Evolutionary conservation across 2,797 vertebrate genomes (phyloP).

Genomic region (Acipenser ruthenus): DNA sequence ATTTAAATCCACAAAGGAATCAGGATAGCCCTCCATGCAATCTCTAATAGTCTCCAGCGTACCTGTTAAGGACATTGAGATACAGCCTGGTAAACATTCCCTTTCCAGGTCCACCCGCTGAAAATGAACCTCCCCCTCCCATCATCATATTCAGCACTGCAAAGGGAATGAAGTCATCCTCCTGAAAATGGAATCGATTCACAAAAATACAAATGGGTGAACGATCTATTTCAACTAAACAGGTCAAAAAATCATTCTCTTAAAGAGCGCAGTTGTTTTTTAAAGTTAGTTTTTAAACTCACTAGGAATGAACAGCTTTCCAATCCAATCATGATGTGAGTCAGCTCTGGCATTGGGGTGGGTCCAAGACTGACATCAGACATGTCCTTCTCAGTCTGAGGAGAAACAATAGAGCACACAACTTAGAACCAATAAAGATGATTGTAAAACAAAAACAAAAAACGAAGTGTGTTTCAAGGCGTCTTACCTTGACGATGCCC

Average conservation of each 20-base stretch:
- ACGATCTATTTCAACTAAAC: background rate
- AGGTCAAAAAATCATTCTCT: background rate
- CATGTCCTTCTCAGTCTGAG: conserved; percentile 78
- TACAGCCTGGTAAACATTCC: conserved; percentile 97
- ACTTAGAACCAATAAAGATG: background rate
- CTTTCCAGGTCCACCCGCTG: conserved; percentile 92
- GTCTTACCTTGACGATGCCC: conserved; percentile 82
- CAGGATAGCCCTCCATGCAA: background rate
- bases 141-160: conserved; percentile 98
- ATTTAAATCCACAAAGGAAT: too few species aligned
- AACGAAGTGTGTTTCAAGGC: background rate
- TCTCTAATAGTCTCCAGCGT: conserved; percentile 15
- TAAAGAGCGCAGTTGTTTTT: too few species aligned
- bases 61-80: conserved; percentile 97
- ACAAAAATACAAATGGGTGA: background rate
- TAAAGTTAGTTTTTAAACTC: too few species aligned
- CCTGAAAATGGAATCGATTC: conserved; percentile 47
- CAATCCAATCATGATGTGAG: conserved; percentile 93
- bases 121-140: conserved; percentile 98
- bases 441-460: background rate
- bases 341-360: conserved; percentile 90
- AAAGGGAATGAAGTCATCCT: conserved; percentile 91
- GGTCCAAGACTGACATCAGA: conserved; percentile 88
- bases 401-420: fast-evolving
- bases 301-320: conserved; percentile 97